Evolutionary conservation across 2,797 vertebrate genomes (phyloP).

Genomic region (Gobio occitaniae): DNA sequence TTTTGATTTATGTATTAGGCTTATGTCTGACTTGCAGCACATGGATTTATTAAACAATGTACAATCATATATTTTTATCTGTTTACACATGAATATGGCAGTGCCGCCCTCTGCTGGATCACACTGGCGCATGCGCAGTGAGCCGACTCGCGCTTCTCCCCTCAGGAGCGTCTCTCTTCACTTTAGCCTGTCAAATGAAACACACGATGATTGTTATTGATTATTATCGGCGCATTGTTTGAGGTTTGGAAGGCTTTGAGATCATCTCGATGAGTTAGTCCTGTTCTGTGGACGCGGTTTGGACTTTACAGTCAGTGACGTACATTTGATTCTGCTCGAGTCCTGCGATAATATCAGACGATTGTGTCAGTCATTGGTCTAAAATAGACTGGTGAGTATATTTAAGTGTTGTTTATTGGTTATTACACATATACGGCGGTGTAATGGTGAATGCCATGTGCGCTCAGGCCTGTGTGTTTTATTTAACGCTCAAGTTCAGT

Average conservation of each 20-base stretch:
- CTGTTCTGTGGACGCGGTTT: background rate
- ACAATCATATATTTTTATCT: background rate
- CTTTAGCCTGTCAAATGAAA: background rate
- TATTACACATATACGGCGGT: background rate
- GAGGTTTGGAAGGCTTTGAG: background rate
- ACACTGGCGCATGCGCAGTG: background rate
- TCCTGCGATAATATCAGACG: background rate
- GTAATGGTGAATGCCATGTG: background rate
- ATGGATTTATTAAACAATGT: background rate
- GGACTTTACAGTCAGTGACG: background rate
- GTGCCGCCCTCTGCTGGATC: slow-evolving; percentile 7
- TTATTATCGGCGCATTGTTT: no score
- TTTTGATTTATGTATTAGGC: no score
- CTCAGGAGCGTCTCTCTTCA: background rate
- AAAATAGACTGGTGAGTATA: background rate
- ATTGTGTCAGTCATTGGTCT: background rate
- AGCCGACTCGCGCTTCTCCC: background rate
- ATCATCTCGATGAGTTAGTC: background rate
- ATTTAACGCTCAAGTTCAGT: background rate
- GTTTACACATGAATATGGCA: background rate
- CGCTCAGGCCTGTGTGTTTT: background rate
- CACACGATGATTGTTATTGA: no score
- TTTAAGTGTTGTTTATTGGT: background rate
- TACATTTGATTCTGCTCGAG: background rate
- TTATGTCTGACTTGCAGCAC: background rate